A percentile compares a stretch with the other conserved stretches of the same genome.
Conservation (phyloP, 2,113 vertebrate species). For the Brachyhypopomus occidentalis region DNA sequence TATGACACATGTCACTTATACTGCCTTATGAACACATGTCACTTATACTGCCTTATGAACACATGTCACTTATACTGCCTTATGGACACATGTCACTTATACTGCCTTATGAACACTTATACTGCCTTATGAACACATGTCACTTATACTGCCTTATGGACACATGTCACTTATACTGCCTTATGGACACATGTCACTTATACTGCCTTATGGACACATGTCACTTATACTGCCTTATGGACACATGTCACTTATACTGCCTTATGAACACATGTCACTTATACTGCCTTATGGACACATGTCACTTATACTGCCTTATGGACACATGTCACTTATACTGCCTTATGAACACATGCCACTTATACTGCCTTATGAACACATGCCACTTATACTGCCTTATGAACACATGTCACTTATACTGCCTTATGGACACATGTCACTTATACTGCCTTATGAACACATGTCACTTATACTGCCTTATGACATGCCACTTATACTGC, state of each 20-base stretch:
- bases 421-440: neutral
- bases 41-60: no score
- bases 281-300: neutral
- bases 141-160: no score
- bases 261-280: no score
- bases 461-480: neutral
- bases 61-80: neutral
- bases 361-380: neutral
- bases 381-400: no score
- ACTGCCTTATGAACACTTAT: no score
- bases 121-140: neutral
- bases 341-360: neutral
- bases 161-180: neutral
- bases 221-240: neutral
- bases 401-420: neutral
- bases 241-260: neutral
- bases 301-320: no score
- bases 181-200: neutral
- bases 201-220: no score
- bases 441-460: no score
- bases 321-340: neutral
- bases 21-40: neutral
- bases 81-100: neutral
- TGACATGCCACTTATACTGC: neutral
- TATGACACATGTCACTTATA: no score